Evolutionary conservation across 37 sponge, comb jelly and placozoan species (phyloP), one percentile per base, ranked within the genome.

Genomic region (Trichoplax adhaerens): DNA sequence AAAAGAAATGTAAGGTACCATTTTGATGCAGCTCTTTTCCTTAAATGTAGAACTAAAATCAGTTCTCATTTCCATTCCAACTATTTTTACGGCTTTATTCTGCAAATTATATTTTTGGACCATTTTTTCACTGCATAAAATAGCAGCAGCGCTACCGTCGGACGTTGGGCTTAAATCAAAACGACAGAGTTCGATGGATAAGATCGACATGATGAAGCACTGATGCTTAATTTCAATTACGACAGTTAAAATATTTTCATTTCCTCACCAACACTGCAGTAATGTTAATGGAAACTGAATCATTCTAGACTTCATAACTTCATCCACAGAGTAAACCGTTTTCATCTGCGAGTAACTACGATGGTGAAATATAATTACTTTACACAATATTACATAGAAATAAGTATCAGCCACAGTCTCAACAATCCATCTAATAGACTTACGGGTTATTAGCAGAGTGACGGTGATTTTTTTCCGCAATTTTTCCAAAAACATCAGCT

Each of bases 381-480:
- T 55, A 74, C 76, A 74, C 66, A 70, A 29, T 4, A 69, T 56
- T 66, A 74, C 66, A 60, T 60, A 12, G 12, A 12, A 60, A 12
- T 12, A 60, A 12, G 10, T 12, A 60, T 12, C 8, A 12, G 62
- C 12, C 12, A 12, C 12, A 60, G 10, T 60, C 12, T 8, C 10
- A 12, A 60, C 12, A 8, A 60, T 60, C 62, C 29, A 29, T 29
- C 29, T 29, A 29, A n/a, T 5, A n/a, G 2, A 52, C 80, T 75
- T 56, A 86, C 77, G 90, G 90, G 68, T 93, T 93, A 76, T 88
- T 88, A 56, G 72, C 79, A 10, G 94, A 93, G 72, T 93, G 94
- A 7, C 62, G 76, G 70, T 93, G 94, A 72, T 93, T 93, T 80
- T 93, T 93, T 77, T 74, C 64, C 0, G 94, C 94, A 52, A 93